Conservation (phyloP, 2,797 vertebrate species). For the Galagoides demidoff region DNA sequence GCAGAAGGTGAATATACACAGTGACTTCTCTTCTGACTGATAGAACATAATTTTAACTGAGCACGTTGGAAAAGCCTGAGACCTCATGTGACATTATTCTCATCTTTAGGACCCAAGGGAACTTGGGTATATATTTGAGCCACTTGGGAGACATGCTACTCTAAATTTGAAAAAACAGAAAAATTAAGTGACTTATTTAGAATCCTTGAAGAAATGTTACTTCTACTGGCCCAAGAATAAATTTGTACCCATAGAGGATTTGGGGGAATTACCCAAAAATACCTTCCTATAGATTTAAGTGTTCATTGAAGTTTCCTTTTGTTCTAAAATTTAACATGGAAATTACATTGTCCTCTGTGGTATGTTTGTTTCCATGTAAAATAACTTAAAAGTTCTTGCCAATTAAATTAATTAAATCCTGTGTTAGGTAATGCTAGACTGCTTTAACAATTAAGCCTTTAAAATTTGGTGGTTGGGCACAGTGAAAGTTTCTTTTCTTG, state of each 20-base stretch:
- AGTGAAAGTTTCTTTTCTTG: background rate
- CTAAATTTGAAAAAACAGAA: constrained; percentile 24
- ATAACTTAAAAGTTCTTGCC: constrained; percentile 45
- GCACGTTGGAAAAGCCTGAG: background rate
- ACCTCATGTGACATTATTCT: constrained; percentile 36
- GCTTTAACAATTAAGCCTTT: background rate
- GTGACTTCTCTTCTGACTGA: constrained; percentile 35
- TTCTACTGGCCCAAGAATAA: constrained; percentile 21
- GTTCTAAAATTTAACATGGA: constrained; percentile 6
- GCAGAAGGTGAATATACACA: background rate
- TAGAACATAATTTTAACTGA: constrained; percentile 6
- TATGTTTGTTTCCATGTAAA: background rate
- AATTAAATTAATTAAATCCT: constrained; percentile 23
- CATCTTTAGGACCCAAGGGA: background rate
- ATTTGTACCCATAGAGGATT: constrained; percentile 27
- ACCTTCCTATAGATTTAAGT: constrained; percentile 50
- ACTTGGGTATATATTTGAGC: background rate
- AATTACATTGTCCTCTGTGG: background rate
- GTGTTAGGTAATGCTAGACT: background rate
- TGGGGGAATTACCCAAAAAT: constrained; percentile 34
- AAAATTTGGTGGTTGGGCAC: background rate
- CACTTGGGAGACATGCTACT: constrained; percentile 2
- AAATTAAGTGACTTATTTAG: constrained; percentile 35
- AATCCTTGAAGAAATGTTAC: constrained; percentile 55
- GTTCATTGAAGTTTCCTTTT: constrained; percentile 52